Conservation (phyloP, 2,888 invertebrate species). For the Chrysolina haemoptera region DNA sequence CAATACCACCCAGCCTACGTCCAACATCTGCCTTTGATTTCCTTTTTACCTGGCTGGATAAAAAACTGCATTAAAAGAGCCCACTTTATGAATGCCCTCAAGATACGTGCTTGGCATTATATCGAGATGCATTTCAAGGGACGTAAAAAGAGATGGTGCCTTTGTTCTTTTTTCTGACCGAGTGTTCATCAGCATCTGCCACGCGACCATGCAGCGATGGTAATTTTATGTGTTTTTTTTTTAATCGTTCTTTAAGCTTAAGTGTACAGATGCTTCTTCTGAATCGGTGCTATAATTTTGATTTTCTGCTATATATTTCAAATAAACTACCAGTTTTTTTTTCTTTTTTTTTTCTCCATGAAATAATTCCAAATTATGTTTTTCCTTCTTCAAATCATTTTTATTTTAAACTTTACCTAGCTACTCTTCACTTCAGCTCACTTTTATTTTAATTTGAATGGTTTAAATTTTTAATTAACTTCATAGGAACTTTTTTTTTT, state of each 20-base stretch:
- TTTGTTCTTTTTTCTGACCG: constrained; percentile 27
- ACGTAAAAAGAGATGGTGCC: constrained; percentile 30
- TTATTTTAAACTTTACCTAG: no score
- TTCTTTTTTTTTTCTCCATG: no score
- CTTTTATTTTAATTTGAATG: no score
- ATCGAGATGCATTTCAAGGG: constrained; percentile 24
- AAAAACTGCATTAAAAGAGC: constrained; percentile 12
- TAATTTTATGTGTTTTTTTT: constrained; percentile 18
- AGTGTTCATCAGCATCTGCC: constrained; percentile 46
- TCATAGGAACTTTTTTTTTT: no score
- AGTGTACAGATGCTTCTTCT: neutral
- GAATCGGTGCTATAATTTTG: neutral
- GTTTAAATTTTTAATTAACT: no score
- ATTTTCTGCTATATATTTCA: neutral
- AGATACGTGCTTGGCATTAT: constrained; percentile 36
- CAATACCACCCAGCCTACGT: constrained; percentile 37
- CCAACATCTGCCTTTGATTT: constrained; percentile 47
- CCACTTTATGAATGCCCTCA: constrained; percentile 28
- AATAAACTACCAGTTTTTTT: neutral
- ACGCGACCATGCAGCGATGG: constrained; percentile 30
- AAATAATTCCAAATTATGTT: no score
- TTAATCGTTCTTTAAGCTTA: neutral
- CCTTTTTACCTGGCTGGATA: constrained; percentile 44
- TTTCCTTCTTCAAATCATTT: no score
- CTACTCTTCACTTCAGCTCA: no score